A percentile compares a stretch with the other conserved stretches of the same genome.
Conservation (phyloP, 1,140 invertebrate genomes). For the Brachionus rotundiformis region DNA sequence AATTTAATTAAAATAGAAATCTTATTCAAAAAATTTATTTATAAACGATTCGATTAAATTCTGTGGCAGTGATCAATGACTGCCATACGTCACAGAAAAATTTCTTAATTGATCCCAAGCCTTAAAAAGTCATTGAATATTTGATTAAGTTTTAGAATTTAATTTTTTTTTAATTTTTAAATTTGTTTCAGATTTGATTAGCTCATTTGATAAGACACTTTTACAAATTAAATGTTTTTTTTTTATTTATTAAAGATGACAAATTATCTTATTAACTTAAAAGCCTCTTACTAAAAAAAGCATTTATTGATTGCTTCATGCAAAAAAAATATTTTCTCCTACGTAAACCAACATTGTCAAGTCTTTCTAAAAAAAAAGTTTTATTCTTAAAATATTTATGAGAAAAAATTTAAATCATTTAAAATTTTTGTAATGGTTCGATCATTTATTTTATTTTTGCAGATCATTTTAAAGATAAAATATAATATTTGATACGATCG, state of each 20-base stretch:
- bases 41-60: neutral
- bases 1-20: conserved; percentile 7
- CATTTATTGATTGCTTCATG: neutral
- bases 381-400: too few relatives aligned
- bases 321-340: neutral
- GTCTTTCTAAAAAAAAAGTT: neutral
- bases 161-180: neutral
- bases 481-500: too few relatives aligned
- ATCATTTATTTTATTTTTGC: too few relatives aligned
- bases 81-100: too few relatives aligned
- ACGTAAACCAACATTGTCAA: neutral
- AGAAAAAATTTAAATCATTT: too few relatives aligned
- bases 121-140: neutral
- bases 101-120: neutral
- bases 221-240: neutral
- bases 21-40: neutral
- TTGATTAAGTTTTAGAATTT: neutral
- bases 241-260: neutral
- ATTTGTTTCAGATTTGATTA: neutral
- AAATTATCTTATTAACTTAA: neutral
- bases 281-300: conserved; percentile 1
- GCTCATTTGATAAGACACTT: neutral
- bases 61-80: too few relatives aligned
- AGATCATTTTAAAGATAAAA: too few relatives aligned
- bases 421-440: too few relatives aligned